Evolutionary conservation across 2,888 invertebrate species (phyloP).

Genomic region (Podabrus alpinus): DNA sequence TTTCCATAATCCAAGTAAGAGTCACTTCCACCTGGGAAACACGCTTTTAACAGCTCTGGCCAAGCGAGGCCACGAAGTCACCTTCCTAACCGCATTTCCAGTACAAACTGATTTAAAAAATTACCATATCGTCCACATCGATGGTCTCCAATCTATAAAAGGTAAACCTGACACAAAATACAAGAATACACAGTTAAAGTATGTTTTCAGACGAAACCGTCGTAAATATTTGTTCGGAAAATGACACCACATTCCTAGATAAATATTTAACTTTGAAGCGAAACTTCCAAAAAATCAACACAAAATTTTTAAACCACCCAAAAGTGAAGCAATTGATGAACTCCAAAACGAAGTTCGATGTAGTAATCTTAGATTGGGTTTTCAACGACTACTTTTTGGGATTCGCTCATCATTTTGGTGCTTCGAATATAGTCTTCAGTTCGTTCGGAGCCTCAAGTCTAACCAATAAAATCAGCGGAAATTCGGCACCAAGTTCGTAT

Average conservation of each 20-base stretch:
- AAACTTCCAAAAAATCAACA: not conserved
- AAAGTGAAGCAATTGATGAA: conserved; percentile 24
- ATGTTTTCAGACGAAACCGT: not conserved
- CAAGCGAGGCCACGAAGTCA: not conserved
- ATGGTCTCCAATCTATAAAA: not conserved
- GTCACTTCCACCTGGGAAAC: not conserved
- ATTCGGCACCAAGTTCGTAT: conserved; percentile 47
- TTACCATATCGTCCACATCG: not conserved
- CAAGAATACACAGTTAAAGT: no score
- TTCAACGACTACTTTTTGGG: conserved; percentile 47
- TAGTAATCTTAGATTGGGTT: conserved; percentile 44
- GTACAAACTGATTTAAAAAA: not conserved
- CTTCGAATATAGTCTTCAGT: conserved; percentile 45
- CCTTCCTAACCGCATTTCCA: not conserved
- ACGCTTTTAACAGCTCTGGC: not conserved
- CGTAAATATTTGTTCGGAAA: not conserved
- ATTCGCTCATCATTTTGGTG: conserved; percentile 46
- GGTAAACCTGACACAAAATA: no score
- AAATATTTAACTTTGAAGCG: not conserved
- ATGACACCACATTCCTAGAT: not conserved
- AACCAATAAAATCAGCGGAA: conserved; percentile 41
- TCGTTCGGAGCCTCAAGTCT: conserved; percentile 39
- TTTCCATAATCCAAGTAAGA: conserved; percentile 1
- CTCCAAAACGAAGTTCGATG: conserved; percentile 39
- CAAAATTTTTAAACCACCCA: conserved; percentile 4